Evolutionary conservation across 2,888 invertebrate genomes (phyloP).

Genomic region (Cheiracanthium punctorium): DNA sequence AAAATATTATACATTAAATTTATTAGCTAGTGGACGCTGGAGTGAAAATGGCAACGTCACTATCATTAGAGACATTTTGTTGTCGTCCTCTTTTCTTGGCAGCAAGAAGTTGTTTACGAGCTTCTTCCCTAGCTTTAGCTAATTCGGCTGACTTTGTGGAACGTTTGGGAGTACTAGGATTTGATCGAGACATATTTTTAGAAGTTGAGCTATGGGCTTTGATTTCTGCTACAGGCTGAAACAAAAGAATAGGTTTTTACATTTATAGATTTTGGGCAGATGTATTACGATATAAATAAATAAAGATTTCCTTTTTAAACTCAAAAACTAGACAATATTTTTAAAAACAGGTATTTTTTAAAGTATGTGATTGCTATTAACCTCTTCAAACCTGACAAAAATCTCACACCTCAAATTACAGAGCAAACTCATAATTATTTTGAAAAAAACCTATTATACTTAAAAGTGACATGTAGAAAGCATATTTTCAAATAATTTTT

Average conservation of each 20-base stretch:
- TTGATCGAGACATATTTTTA: constrained; percentile 53
- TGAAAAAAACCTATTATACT: too few relatives aligned
- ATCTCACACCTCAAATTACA: too few relatives aligned
- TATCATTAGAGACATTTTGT: constrained; percentile 30
- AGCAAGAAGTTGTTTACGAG: constrained; percentile 57
- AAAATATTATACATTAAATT: constrained; percentile 83
- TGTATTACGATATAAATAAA: neutral
- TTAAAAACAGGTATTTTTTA: too few relatives aligned
- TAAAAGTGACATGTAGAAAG: too few relatives aligned
- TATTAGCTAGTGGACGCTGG: constrained; percentile 71
- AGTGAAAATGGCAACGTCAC: constrained; percentile 51
- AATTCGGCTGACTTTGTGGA: constrained; percentile 56
- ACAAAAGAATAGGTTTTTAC: neutral
- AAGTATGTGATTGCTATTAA: too few relatives aligned
- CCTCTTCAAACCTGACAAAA: too few relatives aligned
- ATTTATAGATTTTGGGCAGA: neutral
- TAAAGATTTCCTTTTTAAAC: neutral
- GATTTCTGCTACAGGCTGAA: constrained; percentile 15
- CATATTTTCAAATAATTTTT: too few relatives aligned
- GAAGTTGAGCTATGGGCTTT: constrained; percentile 23
- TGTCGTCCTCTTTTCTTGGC: constrained; percentile 64
- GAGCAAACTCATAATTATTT: too few relatives aligned
- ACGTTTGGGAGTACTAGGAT: constrained; percentile 61
- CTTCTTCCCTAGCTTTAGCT: constrained; percentile 62
- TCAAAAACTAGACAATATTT: too few relatives aligned